A percentile compares a stretch with the other conserved stretches of the same genome.
Conservation (phyloP, 2,888 invertebrate species). For the Coelopa pilipes region DNA sequence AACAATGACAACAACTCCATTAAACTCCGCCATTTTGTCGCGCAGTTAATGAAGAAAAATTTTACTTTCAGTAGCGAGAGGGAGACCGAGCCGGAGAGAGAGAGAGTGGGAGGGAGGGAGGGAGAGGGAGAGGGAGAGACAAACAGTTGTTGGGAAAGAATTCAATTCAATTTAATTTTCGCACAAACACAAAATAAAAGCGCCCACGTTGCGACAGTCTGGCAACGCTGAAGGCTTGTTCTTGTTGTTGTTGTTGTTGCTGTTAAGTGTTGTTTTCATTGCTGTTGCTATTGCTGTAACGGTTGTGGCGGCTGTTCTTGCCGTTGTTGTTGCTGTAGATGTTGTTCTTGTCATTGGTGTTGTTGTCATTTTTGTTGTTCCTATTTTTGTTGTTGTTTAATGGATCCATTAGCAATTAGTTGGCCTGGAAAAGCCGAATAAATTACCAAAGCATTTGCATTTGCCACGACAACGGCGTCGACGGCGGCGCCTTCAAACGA, state of each 20-base stretch:
- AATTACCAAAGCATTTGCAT: background rate
- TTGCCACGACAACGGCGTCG: background rate
- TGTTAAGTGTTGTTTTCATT: background rate
- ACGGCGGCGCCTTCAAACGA: constrained; percentile 4
- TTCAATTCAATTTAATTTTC: background rate
- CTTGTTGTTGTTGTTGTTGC: background rate
- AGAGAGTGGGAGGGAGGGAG: too few species aligned
- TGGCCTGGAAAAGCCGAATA: constrained; percentile 12
- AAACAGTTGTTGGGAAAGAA: background rate
- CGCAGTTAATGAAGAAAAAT: background rate
- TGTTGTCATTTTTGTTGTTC: background rate
- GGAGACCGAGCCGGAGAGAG: too few species aligned
- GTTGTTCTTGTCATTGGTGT: background rate
- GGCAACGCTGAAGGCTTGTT: background rate
- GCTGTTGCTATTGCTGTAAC: background rate
- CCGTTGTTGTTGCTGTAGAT: background rate
- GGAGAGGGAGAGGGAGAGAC: too few species aligned
- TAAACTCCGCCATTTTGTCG: background rate
- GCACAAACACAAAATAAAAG: constrained; percentile 8
- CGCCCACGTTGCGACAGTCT: constrained; percentile 9
- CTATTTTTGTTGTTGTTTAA: constrained; percentile 1
- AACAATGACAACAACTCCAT: background rate
- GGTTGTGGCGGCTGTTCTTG: too few species aligned
- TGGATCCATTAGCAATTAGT: constrained; percentile 25
- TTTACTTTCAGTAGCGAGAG: constrained; percentile 4